Evolutionary conservation across 1,140 invertebrate genomes (phyloP), one percentile per base, ranked within the genome.

Genomic region (Meloidogyne floridensis): DNA sequence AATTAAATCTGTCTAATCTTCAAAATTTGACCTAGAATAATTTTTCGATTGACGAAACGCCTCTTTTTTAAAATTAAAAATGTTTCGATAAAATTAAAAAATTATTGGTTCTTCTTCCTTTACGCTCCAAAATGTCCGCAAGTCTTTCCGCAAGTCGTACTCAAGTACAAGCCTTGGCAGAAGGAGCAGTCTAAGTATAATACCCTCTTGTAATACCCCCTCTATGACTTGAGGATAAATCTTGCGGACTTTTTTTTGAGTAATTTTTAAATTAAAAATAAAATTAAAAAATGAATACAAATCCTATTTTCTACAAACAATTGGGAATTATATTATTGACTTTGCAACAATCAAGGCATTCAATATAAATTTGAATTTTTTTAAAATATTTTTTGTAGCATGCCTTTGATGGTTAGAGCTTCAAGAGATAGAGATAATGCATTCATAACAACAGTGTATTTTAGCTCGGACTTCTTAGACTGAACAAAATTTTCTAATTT

Each of bases 331-430:
- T 65, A 65, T 65, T 65, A 65, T 65, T 65, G n/a, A 65, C 59
- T n/a, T 65, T 65, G 10, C 59, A 65, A 11, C 59, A 65, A 65
- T 47, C 54, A 65, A 47, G 32, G 18, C 43, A 15, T 81, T 81
- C 20, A 43, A 13, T 11, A 56, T 54, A 6, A 53, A 76, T n/a
- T 65, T n/a, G 9, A 13, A 13, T 79, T 32, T 1, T 80, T 9
- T 4, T 54, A 42, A 78, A 9, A 9, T 43, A 69, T 72, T 18
- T 18, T 75, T 83, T 54, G 15, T 71, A 86, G 85, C 32, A 86
- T 86, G 85, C 85, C 85, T 32, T 75, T 86, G 65, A 86, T 86
- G 86, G 86, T 70, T 3, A 43, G 85, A 59, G 80, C 86, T 18
- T 75, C 85, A 9, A 54, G 85, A 42, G 82, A 86, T 42, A 53